phyloP scores from a whole-genome alignment of 2,888 invertebrate species.

The Mechanitis mazaeus region DNA sequence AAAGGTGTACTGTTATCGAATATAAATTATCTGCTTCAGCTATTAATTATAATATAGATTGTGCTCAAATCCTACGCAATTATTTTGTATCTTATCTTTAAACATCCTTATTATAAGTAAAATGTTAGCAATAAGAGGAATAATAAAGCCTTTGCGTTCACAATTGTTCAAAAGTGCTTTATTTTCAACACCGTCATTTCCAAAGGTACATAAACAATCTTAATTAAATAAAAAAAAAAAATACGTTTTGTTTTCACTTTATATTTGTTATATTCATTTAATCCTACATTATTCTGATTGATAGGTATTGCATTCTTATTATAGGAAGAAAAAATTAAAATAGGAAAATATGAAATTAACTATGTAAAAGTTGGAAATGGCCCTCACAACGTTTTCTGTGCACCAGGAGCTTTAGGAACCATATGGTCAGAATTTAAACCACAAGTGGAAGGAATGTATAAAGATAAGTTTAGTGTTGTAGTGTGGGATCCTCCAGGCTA shows the following conservation, averaged over 20 bases:
- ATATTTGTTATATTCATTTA: not conserved
- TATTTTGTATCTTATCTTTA: too few relatives aligned
- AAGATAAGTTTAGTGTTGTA: conserved; percentile 78
- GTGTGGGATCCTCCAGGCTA: conserved; percentile 94
- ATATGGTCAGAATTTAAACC: conserved; percentile 90
- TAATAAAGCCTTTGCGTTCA: conserved; percentile 28
- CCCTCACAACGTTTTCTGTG: conserved; percentile 78
- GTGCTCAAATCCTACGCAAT: too few relatives aligned
- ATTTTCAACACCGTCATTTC: conserved; percentile 35
- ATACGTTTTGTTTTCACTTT: not conserved
- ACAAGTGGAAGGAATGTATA: conserved; percentile 81
- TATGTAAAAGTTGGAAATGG: conserved; percentile 79
- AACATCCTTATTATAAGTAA: conserved; percentile 1
- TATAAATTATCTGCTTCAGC: too few relatives aligned
- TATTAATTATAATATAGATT: too few relatives aligned
- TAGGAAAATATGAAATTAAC: conserved; percentile 76
- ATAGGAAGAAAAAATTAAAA: conserved; percentile 79
- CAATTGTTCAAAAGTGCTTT: conserved; percentile 29
- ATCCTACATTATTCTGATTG: not conserved
- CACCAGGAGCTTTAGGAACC: conserved; percentile 89
- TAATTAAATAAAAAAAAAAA: too few relatives aligned
- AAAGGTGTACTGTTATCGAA: too few relatives aligned
- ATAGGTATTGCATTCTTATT: conserved; percentile 25
- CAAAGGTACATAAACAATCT: conserved; percentile 33
- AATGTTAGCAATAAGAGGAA: conserved; percentile 32